Conservation (phyloP, 1,140 invertebrate species). For the Drosophila quadrilineata region DNA sequence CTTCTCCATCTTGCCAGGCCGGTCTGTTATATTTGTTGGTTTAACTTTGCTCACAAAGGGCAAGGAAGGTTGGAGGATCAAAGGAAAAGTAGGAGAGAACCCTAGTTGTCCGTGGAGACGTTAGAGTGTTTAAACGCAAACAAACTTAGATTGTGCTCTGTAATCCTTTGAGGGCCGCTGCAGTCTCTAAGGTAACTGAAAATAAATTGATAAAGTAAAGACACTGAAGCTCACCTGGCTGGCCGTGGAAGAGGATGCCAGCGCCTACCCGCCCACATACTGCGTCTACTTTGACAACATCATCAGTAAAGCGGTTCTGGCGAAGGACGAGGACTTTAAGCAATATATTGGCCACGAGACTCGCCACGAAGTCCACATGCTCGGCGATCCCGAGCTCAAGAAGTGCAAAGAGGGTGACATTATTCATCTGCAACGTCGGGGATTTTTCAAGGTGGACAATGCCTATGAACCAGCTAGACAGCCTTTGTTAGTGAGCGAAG, state of each 20-base stretch:
- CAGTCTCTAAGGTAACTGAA: too few relatives aligned
- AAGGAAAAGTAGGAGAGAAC: too few relatives aligned
- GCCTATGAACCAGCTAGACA: slow-evolving; percentile 86
- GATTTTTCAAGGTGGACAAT: slow-evolving; percentile 96
- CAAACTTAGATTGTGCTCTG: too few relatives aligned
- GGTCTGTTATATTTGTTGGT: too few relatives aligned
- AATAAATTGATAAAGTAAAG: too few relatives aligned
- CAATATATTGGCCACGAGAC: slow-evolving; percentile 94
- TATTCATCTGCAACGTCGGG: slow-evolving; percentile 97
- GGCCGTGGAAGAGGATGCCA: slow-evolving; percentile 84
- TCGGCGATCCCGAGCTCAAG: slow-evolving; percentile 93
- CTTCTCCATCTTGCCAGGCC: too few relatives aligned
- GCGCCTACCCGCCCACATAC: slow-evolving; percentile 86
- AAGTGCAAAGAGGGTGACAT: slow-evolving; percentile 95
- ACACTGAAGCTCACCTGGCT: slow-evolving; percentile 99
- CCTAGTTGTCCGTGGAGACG: too few relatives aligned
- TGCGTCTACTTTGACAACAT: slow-evolving; percentile 98
- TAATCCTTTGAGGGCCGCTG: too few relatives aligned
- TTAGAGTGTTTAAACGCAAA: too few relatives aligned
- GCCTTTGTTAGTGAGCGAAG: too few relatives aligned
- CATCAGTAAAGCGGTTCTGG: slow-evolving; percentile 95
- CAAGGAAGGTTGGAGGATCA: too few relatives aligned
- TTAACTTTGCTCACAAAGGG: too few relatives aligned
- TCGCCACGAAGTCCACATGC: slow-evolving; percentile 90
- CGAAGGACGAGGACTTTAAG: slow-evolving; percentile 99